Evolutionary conservation across 2,113 vertebrate genomes (phyloP), one percentile per base, ranked within the genome.

Genomic region (Ictalurus punctatus): DNA sequence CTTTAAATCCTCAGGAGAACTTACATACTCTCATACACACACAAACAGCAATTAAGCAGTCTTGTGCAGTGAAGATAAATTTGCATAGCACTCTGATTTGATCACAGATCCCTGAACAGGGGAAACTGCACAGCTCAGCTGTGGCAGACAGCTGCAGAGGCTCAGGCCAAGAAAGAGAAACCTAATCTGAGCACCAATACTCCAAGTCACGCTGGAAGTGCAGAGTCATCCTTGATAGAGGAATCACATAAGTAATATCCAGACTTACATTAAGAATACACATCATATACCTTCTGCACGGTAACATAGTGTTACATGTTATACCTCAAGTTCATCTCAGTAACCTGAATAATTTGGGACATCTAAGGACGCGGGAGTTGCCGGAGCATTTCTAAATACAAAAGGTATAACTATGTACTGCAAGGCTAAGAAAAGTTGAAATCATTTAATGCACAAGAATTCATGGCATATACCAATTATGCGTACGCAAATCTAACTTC

Each of bases 141-240:
- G 91, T 87, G 92, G 90, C 73, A 8, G 86, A 91, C 94, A 95
- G 93, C 93, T 95, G 94, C 92, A 88, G 69, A 40, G 73, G 40
- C 34, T 90, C 91, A 90, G 93, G 92, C 92, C 94, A 82, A 89
- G 87, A 92, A 93, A 92, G 87, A 84, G 86, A 92, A 94, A 92
- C 88, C 76, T 61, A 85, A 86, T 90, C 86, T 80, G 85, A 92
- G 88, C 91, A 90, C 92, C 92, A 93, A 90, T 84, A 89, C 83
- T 91, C 85, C 71, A 58, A 79, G 89, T 87, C 90, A 90, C 90
- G 87, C 91, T 84, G 91, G 89, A 93, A 91, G 89, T 93, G 92
- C 92, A 54, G 87, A 93, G 92, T 94, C 91, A 93, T 87, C 73
- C 85, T 74, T 27, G 89, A 85, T 91, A 89, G 86, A 85, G 89